A percentile compares a stretch with the other conserved stretches of the same genome.
These are phyloP conservation scores for Cryptocephalus moraei DNA, from an alignment of 2,888 invertebrate genomes.

Conservation along the genomic window DNA sequence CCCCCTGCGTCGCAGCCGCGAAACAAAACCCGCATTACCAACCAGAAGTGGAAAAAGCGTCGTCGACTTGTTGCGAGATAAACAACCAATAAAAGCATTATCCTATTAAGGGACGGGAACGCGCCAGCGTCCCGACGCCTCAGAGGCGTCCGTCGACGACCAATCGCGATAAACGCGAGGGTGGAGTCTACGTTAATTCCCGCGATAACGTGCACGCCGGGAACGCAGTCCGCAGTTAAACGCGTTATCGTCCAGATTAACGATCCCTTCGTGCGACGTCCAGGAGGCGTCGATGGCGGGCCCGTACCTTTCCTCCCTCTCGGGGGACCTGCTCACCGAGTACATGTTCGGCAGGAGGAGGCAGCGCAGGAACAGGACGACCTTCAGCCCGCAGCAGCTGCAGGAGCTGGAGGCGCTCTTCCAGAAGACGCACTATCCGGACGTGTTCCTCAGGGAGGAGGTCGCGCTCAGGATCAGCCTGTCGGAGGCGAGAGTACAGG, in stretches of 20 bases:
- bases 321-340: slow-evolving; percentile 81
- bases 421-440: slow-evolving; percentile 91
- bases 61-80: slow-evolving; percentile 17
- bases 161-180: slow-evolving; percentile 31
- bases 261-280: too few relatives aligned
- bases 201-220: slow-evolving; percentile 23
- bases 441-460: slow-evolving; percentile 80
- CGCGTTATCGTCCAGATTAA: slow-evolving; percentile 13
- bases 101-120: slow-evolving; percentile 25
- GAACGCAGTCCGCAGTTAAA: slow-evolving; percentile 24
- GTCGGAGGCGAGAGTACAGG: slow-evolving; percentile 89
- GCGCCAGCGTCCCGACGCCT: slow-evolving; percentile 36
- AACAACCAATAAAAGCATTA: slow-evolving; percentile 31
- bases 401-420: slow-evolving; percentile 86
- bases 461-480: slow-evolving; percentile 83
- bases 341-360: slow-evolving; percentile 87
- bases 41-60: background rate
- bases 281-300: slow-evolving; percentile 58
- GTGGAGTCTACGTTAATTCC: slow-evolving; percentile 32
- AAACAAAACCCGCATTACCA: background rate
- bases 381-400: slow-evolving; percentile 88
- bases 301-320: slow-evolving; percentile 74
- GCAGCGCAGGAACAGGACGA: slow-evolving; percentile 83
- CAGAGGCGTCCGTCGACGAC: slow-evolving; percentile 28
- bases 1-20: background rate